A percentile compares a stretch with the other conserved stretches of the same genome.
phyloP scores from a whole-genome alignment of 2,797 vertebrate genomes.

The Ataeniobius toweri region DNA sequence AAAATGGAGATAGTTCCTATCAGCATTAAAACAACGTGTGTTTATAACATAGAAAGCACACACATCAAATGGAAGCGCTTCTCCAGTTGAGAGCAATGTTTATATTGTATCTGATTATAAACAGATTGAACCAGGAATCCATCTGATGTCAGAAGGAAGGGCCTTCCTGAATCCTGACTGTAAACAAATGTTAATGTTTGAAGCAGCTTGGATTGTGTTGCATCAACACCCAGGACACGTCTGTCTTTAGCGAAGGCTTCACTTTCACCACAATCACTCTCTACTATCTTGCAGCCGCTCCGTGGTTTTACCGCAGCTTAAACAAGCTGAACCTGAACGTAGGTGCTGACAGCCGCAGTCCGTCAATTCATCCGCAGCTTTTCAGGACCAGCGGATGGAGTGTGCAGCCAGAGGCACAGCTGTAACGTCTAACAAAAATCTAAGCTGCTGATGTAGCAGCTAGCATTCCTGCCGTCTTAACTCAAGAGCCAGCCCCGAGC shows the following conservation, averaged over 20 bases:
- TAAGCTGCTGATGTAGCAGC: not conserved
- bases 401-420: not conserved
- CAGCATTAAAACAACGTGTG: not conserved
- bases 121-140: not conserved
- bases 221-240: not conserved
- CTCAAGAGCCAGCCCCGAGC: not conserved
- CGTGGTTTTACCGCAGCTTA: not conserved
- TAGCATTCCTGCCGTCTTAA: constrained; percentile 6
- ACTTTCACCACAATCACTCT: too few relatives aligned
- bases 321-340: not conserved
- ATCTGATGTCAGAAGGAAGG: not conserved
- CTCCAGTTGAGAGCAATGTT: not conserved
- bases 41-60: not conserved
- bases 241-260: not conserved
- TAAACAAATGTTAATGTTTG: not conserved
- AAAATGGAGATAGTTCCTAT: not conserved
- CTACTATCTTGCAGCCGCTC: not conserved
- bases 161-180: not conserved
- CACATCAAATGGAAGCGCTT: not conserved
- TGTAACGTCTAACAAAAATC: not conserved
- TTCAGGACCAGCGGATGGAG: not conserved
- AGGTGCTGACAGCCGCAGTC: too few relatives aligned
- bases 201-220: not conserved
- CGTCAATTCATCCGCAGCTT: not conserved
- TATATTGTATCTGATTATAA: not conserved